Evolutionary conservation across 2,888 invertebrate genomes (phyloP), one percentile per base, ranked within the genome.

Genomic region (Mythimna impura): DNA sequence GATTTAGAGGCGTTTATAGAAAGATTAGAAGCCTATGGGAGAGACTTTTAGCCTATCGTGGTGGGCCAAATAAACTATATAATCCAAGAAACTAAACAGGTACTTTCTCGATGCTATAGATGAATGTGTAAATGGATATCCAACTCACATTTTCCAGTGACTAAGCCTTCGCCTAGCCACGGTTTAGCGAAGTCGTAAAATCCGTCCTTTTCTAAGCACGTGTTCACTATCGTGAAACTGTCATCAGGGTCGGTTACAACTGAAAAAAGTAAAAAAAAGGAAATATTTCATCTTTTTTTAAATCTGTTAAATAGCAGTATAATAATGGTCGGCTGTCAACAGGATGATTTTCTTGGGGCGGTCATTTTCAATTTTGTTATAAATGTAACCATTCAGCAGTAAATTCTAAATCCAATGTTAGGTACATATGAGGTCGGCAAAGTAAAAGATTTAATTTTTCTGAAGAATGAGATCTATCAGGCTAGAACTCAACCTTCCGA

Each of bases 151-250:
- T 88, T 90, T 22, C 91, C 94, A 36, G 94, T 94, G 20, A 95
- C 91, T 40, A 95, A 80, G 7, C 95, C 94, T 75, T 95, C 93
- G 0, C 95, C 95, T 10, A 95, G 88, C 92, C 93, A 93, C 0
- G 94, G 93, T 78, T 94, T 94, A 1, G 93, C 93, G 55, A 95
- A 94, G n/a, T 93, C 91, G 77, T 95, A 95, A 70, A 93, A 92
- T 0, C 83, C 87, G 61, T 94, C 93, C 69, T 95, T 95, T 73
- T 94, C 90, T 22, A 95, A 70, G 65, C 94, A 94, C 0, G 92
- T 86, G 73, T 95, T 95, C 0, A 93, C 89, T 2, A 95, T 89
- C 3, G 92, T 94, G 54, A 93, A 83, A 40, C 89, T 91, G 76
- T 94, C 95, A 20, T 95, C 94, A 0, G 95, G 94, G 69, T 95